Percentiles rank a stretch among this genome's conserved stretches.
phyloP scores from a whole-genome alignment of 2,113 vertebrate genomes.

The Orycteropus afer region DNA sequence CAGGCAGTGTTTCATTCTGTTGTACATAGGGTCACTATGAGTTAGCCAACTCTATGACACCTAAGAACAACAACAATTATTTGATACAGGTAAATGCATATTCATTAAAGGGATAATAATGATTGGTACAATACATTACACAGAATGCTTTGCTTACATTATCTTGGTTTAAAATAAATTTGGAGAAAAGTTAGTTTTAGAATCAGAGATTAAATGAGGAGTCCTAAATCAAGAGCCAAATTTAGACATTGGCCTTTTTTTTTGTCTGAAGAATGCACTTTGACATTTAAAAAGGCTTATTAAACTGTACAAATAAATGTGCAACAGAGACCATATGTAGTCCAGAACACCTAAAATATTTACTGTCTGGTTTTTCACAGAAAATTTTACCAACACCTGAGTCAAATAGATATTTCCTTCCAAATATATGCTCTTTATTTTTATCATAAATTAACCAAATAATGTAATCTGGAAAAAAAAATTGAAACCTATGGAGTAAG shows the following conservation, averaged over 20 bases:
- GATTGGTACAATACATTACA: not conserved
- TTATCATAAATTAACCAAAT: not conserved
- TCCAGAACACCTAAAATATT: not conserved
- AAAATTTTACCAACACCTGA: not conserved
- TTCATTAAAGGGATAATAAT: not conserved
- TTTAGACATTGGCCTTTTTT: not conserved
- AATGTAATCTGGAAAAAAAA: not conserved
- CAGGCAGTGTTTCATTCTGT: too few species aligned
- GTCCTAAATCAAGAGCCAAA: not conserved
- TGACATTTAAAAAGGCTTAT: not conserved
- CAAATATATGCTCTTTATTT: not conserved
- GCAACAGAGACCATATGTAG: not conserved
- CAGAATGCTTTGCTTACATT: not conserved
- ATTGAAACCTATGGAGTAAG: not conserved
- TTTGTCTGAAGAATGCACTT: not conserved
- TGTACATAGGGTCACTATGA: too few species aligned
- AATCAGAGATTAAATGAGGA: not conserved
- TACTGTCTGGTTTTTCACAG: not conserved
- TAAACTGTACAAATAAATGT: not conserved
- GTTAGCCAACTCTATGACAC: too few species aligned
- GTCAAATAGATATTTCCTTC: not conserved
- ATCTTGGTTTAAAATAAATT: not conserved
- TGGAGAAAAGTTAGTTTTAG: not conserved
- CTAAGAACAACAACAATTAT: too few species aligned
- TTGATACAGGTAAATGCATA: not conserved